Evolutionary conservation across 1,140 invertebrate species (phyloP).

Genomic region (Tetramorium simillimum): DNA sequence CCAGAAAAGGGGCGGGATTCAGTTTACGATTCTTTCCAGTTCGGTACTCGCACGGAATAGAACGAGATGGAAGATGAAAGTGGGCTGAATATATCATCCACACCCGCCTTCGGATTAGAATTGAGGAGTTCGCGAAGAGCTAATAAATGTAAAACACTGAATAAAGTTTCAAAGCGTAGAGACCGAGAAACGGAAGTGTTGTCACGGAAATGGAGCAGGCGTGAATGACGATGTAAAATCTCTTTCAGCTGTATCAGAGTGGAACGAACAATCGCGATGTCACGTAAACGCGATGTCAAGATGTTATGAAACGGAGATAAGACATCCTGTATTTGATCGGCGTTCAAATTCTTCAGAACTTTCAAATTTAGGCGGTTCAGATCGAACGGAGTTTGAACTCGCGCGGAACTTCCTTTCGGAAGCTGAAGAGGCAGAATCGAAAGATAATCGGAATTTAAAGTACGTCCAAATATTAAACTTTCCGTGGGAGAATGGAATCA

Average conservation of each 20-base stretch:
- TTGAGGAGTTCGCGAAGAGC: slow-evolving; percentile 46
- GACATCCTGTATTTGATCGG: slow-evolving; percentile 34
- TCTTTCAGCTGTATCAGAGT: background rate
- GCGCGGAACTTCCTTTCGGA: slow-evolving; percentile 36
- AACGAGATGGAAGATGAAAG: background rate
- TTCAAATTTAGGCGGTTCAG: slow-evolving; percentile 12
- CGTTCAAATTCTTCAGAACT: slow-evolving; percentile 45
- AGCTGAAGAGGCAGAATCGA: slow-evolving; percentile 45
- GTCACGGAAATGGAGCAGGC: slow-evolving; percentile 1
- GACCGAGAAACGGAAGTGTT: background rate
- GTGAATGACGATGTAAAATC: background rate
- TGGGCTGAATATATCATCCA: slow-evolving; percentile 38
- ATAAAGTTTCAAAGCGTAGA: slow-evolving; percentile 45
- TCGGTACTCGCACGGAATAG: slow-evolving; percentile 47
- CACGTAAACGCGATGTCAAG: background rate
- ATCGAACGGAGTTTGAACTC: slow-evolving; percentile 33
- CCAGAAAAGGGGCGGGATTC: slow-evolving; percentile 29
- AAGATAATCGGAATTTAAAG: slow-evolving; percentile 59
- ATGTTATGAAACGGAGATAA: slow-evolving; percentile 40
- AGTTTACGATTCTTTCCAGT: slow-evolving; percentile 65
- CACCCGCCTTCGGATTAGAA: slow-evolving; percentile 61
- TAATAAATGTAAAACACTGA: slow-evolving; percentile 63
- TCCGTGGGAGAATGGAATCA: background rate
- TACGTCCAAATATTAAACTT: slow-evolving; percentile 61
- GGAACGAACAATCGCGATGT: slow-evolving; percentile 1